Evolutionary conservation across 2,888 invertebrate genomes (phyloP).

Genomic region (Trichopoda pennipes): DNA sequence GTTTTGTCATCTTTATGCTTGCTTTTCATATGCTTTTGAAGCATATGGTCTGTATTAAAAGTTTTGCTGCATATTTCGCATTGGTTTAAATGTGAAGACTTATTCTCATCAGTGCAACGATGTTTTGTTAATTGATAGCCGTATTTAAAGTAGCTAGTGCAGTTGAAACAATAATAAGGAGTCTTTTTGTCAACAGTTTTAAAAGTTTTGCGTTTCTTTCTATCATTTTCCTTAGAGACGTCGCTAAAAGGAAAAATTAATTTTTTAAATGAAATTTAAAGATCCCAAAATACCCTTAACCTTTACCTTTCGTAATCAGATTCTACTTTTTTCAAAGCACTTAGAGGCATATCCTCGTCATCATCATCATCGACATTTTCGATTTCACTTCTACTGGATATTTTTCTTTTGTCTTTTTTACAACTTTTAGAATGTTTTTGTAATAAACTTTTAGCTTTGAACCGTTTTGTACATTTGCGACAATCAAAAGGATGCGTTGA

Average conservation of each 20-base stretch:
- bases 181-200: conserved; percentile 45
- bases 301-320: conserved; percentile 43
- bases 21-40: conserved; percentile 51
- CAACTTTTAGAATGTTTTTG: conserved; percentile 43
- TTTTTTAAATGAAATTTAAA: not conserved
- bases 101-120: conserved; percentile 20
- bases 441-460: conserved; percentile 41
- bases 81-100: not conserved
- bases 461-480: conserved; percentile 47
- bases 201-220: conserved; percentile 34
- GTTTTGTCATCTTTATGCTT: conserved; percentile 47
- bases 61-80: conserved; percentile 49
- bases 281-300: not conserved
- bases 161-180: conserved; percentile 49
- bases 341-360: conserved; percentile 59
- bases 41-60: conserved; percentile 34
- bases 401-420: conserved; percentile 32
- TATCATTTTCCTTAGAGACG: conserved; percentile 41
- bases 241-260: conserved; percentile 14
- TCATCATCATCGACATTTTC: conserved; percentile 35
- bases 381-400: not conserved
- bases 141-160: conserved; percentile 56
- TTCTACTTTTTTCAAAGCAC: conserved; percentile 51
- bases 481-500: conserved; percentile 51
- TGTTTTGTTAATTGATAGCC: conserved; percentile 58